phyloP scores from a whole-genome alignment of 2,888 invertebrate genomes.

The Dynastes grantii region DNA sequence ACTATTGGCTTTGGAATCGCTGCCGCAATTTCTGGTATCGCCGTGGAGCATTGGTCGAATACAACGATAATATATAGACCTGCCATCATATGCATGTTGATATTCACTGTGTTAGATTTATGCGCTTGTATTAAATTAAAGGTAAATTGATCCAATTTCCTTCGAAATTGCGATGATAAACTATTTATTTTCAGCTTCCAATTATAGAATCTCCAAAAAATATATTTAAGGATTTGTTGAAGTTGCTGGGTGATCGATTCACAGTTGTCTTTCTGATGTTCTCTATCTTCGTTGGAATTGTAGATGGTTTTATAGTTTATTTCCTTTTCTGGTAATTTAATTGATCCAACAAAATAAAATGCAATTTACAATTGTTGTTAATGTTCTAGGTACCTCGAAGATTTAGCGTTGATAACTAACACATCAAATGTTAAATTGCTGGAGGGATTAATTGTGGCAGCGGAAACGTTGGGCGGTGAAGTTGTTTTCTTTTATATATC shows the following conservation, averaged over 20 bases:
- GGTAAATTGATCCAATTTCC: conserved; percentile 61
- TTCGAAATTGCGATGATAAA: conserved; percentile 1
- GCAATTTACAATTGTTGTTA: not conserved
- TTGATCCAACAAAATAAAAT: no score
- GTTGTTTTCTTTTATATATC: conserved; percentile 83
- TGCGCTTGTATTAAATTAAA: conserved; percentile 78
- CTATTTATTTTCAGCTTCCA: conserved; percentile 75
- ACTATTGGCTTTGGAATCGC: conserved; percentile 85
- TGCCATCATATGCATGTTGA: conserved; percentile 79
- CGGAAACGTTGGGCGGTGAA: conserved; percentile 86
- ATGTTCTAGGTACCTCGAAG: conserved; percentile 81
- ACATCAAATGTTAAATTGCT: conserved; percentile 82
- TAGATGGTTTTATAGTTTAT: conserved; percentile 87
- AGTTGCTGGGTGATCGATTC: conserved; percentile 76
- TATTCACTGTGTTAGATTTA: conserved; percentile 79
- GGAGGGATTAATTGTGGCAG: conserved; percentile 86
- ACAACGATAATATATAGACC: conserved; percentile 79
- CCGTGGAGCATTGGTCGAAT: conserved; percentile 78
- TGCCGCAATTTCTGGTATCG: conserved; percentile 81
- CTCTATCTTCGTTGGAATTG: conserved; percentile 82
- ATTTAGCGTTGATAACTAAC: conserved; percentile 78
- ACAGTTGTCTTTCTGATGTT: conserved; percentile 82
- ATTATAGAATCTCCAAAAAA: conserved; percentile 78
- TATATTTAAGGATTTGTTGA: conserved; percentile 78
- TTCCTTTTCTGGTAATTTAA: conserved; percentile 83